Evolutionary conservation across 2,797 vertebrate species (phyloP).

Genomic region (Centropyge bicolor): DNA sequence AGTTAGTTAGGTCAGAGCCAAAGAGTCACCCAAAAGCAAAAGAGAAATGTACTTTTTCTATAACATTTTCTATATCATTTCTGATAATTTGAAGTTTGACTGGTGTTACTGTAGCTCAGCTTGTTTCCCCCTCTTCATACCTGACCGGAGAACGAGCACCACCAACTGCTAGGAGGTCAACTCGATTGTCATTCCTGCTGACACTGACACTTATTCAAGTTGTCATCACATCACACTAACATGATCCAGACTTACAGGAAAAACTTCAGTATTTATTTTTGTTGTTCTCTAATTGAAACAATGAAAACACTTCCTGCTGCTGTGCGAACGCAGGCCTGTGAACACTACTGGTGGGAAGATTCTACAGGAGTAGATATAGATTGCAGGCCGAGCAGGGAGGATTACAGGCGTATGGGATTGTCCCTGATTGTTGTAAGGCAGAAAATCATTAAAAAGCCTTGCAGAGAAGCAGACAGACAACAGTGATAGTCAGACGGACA

Average conservation of each 20-base stretch:
- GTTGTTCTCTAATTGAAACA: neutral
- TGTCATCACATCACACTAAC: neutral
- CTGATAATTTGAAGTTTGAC: neutral
- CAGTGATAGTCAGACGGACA: slow-evolving; percentile 29
- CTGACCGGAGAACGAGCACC: neutral
- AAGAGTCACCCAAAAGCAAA: no score
- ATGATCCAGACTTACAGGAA: neutral
- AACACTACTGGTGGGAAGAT: neutral
- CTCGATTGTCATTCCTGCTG: neutral
- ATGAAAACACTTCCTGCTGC: neutral
- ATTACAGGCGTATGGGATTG: slow-evolving; percentile 25
- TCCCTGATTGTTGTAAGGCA: slow-evolving; percentile 58
- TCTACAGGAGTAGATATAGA: neutral
- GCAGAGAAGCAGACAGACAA: slow-evolving; percentile 46
- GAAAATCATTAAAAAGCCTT: slow-evolving; percentile 65
- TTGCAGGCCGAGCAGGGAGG: neutral
- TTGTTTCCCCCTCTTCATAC: neutral
- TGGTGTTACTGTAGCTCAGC: neutral
- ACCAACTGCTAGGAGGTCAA: neutral
- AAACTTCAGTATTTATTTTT: neutral
- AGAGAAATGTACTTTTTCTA: neutral
- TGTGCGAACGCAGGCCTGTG: neutral
- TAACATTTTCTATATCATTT: neutral
- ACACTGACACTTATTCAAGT: neutral
- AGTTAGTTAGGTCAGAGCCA: neutral